Evolutionary conservation across 2,113 vertebrate species (phyloP).

Genomic region (Chrysochloris asiatica): DNA sequence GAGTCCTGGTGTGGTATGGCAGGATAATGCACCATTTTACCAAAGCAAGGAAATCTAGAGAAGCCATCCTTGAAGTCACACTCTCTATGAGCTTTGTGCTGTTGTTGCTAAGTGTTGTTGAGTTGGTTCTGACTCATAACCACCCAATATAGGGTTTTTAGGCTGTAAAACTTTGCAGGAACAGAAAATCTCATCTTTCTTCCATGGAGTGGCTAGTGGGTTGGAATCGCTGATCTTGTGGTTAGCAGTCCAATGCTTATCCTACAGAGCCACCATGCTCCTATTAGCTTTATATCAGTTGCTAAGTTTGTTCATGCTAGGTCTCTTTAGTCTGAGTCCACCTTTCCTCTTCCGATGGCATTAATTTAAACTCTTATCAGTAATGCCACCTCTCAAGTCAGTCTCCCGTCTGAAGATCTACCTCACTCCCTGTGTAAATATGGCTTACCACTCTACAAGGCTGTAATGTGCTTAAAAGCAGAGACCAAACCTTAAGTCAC

Average conservation of each 20-base stretch:
- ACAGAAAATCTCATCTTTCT: no score
- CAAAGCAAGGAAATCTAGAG: background rate
- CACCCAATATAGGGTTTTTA: no score
- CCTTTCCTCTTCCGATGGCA: background rate
- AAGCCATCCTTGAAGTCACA: background rate
- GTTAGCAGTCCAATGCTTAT: no score
- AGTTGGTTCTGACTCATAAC: no score
- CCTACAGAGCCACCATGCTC: no score
- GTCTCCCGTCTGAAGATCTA: background rate
- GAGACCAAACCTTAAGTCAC: background rate
- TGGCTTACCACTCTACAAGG: background rate
- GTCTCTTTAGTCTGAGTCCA: background rate
- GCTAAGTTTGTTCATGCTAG: background rate
- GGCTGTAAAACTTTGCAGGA: no score
- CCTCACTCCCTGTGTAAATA: background rate
- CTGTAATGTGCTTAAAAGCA: background rate
- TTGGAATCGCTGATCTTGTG: no score
- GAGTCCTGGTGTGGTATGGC: no score
- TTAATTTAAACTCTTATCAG: background rate
- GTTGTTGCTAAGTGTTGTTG: no score
- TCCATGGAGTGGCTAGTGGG: no score
- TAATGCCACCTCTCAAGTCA: background rate
- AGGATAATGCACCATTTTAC: background rate
- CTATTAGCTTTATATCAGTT: background rate
- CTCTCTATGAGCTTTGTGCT: no score